phyloP scores from a whole-genome alignment of 2,888 invertebrate genomes.

The Oeneis ivallda region DNA sequence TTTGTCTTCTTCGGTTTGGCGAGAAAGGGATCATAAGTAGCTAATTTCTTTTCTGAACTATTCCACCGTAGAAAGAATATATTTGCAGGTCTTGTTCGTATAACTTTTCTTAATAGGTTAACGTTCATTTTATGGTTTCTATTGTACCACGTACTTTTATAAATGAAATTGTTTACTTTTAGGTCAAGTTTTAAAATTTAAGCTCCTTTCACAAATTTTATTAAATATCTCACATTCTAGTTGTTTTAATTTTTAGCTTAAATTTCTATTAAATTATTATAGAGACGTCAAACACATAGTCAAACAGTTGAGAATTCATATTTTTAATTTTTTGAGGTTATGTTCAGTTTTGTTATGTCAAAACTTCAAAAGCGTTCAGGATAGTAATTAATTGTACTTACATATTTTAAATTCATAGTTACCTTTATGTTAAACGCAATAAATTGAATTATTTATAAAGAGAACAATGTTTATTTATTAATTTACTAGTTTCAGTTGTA shows the following conservation, averaged over 20 bases:
- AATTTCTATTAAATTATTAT: too few species aligned
- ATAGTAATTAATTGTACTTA: too few species aligned
- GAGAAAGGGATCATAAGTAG: constrained; percentile 73
- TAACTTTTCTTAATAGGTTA: constrained; percentile 58
- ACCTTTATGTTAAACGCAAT: too few species aligned
- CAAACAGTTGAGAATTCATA: too few species aligned
- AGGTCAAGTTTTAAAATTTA: neutral
- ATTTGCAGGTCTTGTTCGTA: constrained; percentile 52
- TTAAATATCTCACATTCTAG: neutral
- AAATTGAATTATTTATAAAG: too few species aligned
- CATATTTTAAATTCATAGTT: too few species aligned
- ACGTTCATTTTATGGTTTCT: constrained; percentile 53
- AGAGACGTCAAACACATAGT: too few species aligned
- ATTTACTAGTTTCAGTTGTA: too few species aligned
- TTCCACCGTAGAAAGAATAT: constrained; percentile 62
- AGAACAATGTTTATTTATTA: too few species aligned
- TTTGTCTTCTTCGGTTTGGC: constrained; percentile 82
- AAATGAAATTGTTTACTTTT: neutral
- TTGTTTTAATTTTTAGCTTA: neutral
- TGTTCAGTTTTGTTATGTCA: too few species aligned
- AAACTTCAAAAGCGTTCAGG: too few species aligned
- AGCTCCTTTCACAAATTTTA: neutral
- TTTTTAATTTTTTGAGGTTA: too few species aligned
- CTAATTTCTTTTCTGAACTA: constrained; percentile 64
- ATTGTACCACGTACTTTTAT: constrained; percentile 3